Evolutionary conservation across 1,140 invertebrate species (phyloP), one percentile per base, ranked within the genome.

Genomic region (Temnothorax longispinosus): DNA sequence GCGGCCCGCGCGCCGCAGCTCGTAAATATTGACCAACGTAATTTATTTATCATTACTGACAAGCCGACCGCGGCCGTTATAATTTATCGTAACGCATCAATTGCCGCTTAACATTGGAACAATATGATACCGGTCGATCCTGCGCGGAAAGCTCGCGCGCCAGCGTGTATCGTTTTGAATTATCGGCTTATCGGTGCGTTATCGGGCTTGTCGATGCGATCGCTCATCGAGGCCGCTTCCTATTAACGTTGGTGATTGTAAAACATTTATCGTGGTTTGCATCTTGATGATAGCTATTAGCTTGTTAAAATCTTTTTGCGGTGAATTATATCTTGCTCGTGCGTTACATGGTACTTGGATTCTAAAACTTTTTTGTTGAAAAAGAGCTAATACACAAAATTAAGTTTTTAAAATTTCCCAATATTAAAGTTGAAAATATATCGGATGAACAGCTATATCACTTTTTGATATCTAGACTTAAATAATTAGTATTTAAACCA

Each of bases 21-120:
- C 80, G 35, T 82, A 82, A 82, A 82, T 84, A 84, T 75, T 52
- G 67, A n/a, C 54, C 41, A 21, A 47, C 18, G 54, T 84, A 74
- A 84, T 84, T 84, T 84, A 84, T 84, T 84, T 84, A 74, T 84
- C 80, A 75, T 75, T 84, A 84, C 80, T 74, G 80, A 84, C 69
- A 75, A 75, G 41, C 44, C 8, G 69, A 50, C n/a, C 69, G 32
- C 41, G 54, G 27, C 56, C 44, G n/a, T 84, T 75, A 60, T 62
- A 75, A 75, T 84, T 84, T 84, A 84, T 84, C n/a, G 54, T 75
- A 75, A 84, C 54, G 69, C 80, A 75, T 84, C 69, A 75, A 74
- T 84, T 75, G 32, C 41, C 8, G 18, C 15, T 74, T 72, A 75
- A 84, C 69, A 11, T 50, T 38, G 64, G 50, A 44, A 81, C 64